Base-by-base conservation (phyloP, 2,797 vertebrate species). In the Channa striata region DNA sequence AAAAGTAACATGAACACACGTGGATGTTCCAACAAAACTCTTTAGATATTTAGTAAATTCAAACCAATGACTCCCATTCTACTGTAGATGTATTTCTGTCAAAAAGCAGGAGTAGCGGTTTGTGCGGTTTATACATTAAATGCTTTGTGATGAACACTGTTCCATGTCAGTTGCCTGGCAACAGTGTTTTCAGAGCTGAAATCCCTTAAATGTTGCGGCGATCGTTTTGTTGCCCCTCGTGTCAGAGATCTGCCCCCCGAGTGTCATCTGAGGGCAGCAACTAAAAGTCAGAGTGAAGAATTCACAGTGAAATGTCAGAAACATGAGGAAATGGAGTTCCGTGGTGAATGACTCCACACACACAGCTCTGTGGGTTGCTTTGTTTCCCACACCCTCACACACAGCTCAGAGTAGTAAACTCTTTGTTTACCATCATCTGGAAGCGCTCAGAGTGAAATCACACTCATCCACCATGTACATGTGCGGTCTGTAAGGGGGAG, bases 341-440 rank as follows among this genome's bases (percentile, higher is more conserved):
- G 10, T 12, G 39, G 30, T 36, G 33, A 52, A 11, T 10, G 30
- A 34, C 21, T 16, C 4, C 34, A 39, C 3, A 40, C 39, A 40
- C 23, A 11, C 50, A 0, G 61, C n/a, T 16, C 2, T 4, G 30
- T 34, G 33, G 48, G 16, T 23, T 50, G 30, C 21, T 2, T 11
- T 53, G 56, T 56, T 46, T n/a, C 48, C 48, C 21, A 47, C 53
- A 6, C 36, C 16, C 30, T 34, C 65, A 19, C 49, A 59, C 76
- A 13, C 61, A 52, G 52, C 70, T 59, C 48, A n/a, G 23, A 1
- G 21, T 16, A 3, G 2, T 17, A 13, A 42, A 47, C 16, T 50
- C 20, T 33, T 72, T 64, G 61, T 62, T 43, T 51, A 20, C 30
- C 48, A 68, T 50, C 40, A n/a, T 49, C 12, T 46, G 44, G 53